Percentiles rank a stretch among this genome's conserved stretches.
Evolutionary conservation across 2,113 vertebrate genomes (phyloP).

Genomic region (Sitta europaea): DNA sequence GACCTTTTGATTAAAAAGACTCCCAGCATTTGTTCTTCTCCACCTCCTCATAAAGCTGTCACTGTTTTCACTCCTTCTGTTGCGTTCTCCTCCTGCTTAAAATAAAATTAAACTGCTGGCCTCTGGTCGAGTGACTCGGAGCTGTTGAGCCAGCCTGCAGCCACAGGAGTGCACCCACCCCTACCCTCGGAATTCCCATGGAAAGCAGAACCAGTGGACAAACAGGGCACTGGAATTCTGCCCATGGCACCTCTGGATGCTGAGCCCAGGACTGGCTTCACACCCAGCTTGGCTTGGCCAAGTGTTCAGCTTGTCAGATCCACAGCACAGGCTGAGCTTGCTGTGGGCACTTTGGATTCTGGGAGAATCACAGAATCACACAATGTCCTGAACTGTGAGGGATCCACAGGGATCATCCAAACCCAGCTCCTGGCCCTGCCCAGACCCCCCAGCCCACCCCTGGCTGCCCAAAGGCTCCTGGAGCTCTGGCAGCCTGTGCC

Average conservation of each 20-base stretch:
- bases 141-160: background rate
- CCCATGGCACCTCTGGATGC: background rate
- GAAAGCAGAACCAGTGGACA: background rate
- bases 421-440: rapidly evolving
- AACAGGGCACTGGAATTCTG: background rate
- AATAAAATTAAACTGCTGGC: conserved; percentile 8
- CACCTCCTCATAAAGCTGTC: conserved; percentile 48
- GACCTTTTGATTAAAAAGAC: conserved; percentile 33
- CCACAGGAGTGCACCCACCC: background rate
- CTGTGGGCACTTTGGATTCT: rapidly evolving
- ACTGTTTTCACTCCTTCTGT: conserved; percentile 23
- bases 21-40: background rate
- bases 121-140: background rate
- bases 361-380: rapidly evolving
- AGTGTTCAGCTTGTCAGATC: background rate
- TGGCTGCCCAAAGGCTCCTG: background rate
- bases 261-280: rapidly evolving
- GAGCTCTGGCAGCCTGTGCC: background rate
- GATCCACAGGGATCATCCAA: rapidly evolving
- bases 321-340: background rate
- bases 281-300: background rate
- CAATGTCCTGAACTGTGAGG: background rate
- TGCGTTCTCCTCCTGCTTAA: background rate
- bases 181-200: background rate
- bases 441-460: background rate